Evolutionary conservation across 1,140 invertebrate genomes (phyloP), one percentile per base, ranked within the genome.

Genomic region (Bombus picipes): DNA sequence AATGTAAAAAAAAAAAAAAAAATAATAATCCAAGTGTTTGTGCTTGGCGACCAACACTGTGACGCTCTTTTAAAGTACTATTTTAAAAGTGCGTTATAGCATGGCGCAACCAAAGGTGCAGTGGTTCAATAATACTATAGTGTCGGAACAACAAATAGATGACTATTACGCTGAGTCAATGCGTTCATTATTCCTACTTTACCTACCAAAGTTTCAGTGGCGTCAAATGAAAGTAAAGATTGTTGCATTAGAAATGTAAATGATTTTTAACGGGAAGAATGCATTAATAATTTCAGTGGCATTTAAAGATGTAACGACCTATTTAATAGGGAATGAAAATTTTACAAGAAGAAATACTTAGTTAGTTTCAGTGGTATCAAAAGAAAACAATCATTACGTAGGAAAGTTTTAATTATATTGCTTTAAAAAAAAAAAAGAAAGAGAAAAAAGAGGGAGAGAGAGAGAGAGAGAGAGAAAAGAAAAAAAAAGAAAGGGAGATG

Each of bases 141-240:
- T 94, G 94, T 93, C 91, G 89, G 87, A 93, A 92, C 89, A 92
- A 91, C 81, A 94, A 94, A 94, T 95, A 95, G 94, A 94, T 94
- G 92, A 93, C 93, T 89, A 94, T 91, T 92, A 92, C 92, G 93
- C 92, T 94, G 93, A 94, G 77, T 90, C 93, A 93, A 92, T 93
- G 91, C 92, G 89, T 94, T 92, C 91, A 79, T 94, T 94, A 94
- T 92, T 90, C 83, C 87, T 92, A 87, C 83, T 93, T 90, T 88
- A 93, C 90, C 89, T 87, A 91, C 85, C 88, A 87, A 91, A 93
- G 80, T 91, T 90, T 82, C 85, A 90, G 89, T 90, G 89, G 75
- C 76, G 18, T 43, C 34, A 32, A 68, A 87, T 78, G 59, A 53
- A 70, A 83, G n/a, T 32, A 77, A 87, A 76, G 47, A 76, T 81